These are phyloP conservation scores for Uloborus plumipes DNA, from an alignment of 2,888 invertebrate genomes.

Conservation along the genomic window DNA sequence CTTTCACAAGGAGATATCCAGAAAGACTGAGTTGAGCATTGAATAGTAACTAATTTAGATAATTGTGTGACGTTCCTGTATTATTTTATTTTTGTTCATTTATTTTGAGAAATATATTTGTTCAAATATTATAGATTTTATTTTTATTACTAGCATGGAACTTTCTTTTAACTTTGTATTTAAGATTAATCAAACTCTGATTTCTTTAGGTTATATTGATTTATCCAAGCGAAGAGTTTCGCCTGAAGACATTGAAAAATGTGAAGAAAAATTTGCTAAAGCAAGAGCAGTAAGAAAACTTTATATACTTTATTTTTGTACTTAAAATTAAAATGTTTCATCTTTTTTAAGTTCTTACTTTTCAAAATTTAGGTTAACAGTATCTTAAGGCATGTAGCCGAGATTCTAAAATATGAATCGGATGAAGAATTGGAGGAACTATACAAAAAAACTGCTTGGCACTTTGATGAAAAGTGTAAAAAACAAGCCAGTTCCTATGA, in stretches of 20 bases:
- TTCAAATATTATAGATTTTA: background rate
- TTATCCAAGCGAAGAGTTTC: slow-evolving; percentile 98
- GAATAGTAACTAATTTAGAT: too few species aligned
- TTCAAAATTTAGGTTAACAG: slow-evolving; percentile 79
- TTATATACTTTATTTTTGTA: background rate
- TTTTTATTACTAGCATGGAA: too few species aligned
- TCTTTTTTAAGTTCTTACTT: background rate
- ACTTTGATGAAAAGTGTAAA: slow-evolving; percentile 96
- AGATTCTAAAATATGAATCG: slow-evolving; percentile 89
- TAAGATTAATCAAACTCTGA: too few species aligned
- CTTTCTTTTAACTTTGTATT: too few species aligned
- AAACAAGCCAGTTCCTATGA: slow-evolving; percentile 97
- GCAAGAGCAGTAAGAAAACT: slow-evolving; percentile 86
- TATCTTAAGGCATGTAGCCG: slow-evolving; percentile 96
- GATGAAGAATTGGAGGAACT: slow-evolving; percentile 95
- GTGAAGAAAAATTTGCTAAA: slow-evolving; percentile 98
- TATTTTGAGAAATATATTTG: slow-evolving; percentile 29
- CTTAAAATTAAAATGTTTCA: background rate
- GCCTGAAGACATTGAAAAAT: slow-evolving; percentile 96
- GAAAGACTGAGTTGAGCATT: too few species aligned
- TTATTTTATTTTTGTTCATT: background rate
- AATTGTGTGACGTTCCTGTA: too few species aligned
- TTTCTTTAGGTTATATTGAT: slow-evolving; percentile 91
- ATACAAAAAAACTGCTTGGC: slow-evolving; percentile 97
- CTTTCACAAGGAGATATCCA: too few species aligned